These are phyloP conservation scores for Drepana falcataria DNA, from an alignment of 2,888 invertebrate genomes.

Conservation along the genomic window DNA sequence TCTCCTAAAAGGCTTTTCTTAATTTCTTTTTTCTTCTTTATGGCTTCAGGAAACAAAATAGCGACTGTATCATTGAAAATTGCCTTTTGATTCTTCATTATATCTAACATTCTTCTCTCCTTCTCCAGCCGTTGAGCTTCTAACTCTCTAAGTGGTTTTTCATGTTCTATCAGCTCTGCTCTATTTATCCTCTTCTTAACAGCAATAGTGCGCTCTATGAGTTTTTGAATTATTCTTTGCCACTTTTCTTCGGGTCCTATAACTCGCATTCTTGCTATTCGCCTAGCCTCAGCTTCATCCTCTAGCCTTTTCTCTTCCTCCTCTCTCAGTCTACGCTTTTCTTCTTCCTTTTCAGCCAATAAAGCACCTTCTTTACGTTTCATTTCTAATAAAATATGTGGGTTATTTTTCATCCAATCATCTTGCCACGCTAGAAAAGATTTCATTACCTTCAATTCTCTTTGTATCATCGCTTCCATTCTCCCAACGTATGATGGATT, in stretches of 20 bases:
- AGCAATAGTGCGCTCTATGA: slow-evolving; percentile 81
- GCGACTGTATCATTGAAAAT: slow-evolving; percentile 83
- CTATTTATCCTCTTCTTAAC: slow-evolving; percentile 81
- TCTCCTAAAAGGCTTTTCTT: slow-evolving; percentile 65
- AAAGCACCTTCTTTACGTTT: slow-evolving; percentile 60
- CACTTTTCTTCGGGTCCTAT: slow-evolving; percentile 76
- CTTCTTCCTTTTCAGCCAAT: slow-evolving; percentile 62
- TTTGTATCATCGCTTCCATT: slow-evolving; percentile 64
- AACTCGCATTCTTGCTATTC: slow-evolving; percentile 54
- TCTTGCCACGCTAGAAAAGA: slow-evolving; percentile 80
- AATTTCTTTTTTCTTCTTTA: slow-evolving; percentile 62
- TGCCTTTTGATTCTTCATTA: slow-evolving; percentile 76
- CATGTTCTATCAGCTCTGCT: slow-evolving; percentile 78
- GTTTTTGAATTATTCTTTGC: slow-evolving; percentile 81
- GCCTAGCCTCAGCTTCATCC: slow-evolving; percentile 70
- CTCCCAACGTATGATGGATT: slow-evolving; percentile 56
- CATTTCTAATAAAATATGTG: slow-evolving; percentile 54
- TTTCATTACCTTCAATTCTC: slow-evolving; percentile 73
- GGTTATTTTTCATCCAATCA: slow-evolving; percentile 72
- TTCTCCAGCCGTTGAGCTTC: slow-evolving; percentile 78
- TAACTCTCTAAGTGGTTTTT: slow-evolving; percentile 79
- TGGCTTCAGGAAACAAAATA: slow-evolving; percentile 80
- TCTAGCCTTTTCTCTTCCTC: slow-evolving; percentile 68
- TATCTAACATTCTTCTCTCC: slow-evolving; percentile 75
- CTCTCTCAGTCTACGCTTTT: slow-evolving; percentile 54